Evolutionary conservation across 2,888 invertebrate species (phyloP).

Genomic region (Philereme transversata): DNA sequence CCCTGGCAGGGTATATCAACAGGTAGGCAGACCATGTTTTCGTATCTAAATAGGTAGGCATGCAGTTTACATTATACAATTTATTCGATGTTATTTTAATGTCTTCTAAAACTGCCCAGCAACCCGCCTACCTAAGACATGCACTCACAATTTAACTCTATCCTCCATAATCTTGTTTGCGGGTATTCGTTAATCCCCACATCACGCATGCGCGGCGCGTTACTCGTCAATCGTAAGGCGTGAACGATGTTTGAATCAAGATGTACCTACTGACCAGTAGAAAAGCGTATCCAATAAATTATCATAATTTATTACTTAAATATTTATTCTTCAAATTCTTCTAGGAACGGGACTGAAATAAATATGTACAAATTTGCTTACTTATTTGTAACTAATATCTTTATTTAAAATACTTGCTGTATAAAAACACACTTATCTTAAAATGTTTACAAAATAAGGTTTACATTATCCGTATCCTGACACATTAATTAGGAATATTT

Average conservation of each 20-base stretch:
- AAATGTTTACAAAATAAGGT: conserved; percentile 23
- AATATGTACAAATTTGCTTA: conserved; percentile 9
- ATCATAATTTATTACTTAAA: conserved; percentile 34
- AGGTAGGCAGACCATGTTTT: no score
- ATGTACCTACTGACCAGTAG: conserved; percentile 8
- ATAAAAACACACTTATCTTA: conserved; percentile 25
- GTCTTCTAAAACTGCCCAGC: background rate
- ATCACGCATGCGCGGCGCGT: conserved; percentile 56
- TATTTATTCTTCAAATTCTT: background rate
- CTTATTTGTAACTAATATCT: conserved; percentile 13
- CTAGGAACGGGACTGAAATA: background rate
- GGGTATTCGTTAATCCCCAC: conserved; percentile 40
- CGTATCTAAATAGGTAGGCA: no score
- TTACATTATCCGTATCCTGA: conserved; percentile 15
- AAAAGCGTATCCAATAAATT: conserved; percentile 33
- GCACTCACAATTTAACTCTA: conserved; percentile 29
- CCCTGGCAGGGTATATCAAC: no score
- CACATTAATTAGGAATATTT: conserved; percentile 12
- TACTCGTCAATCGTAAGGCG: conserved; percentile 48
- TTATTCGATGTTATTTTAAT: no score
- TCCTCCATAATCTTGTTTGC: conserved; percentile 12
- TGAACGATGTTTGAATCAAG: conserved; percentile 23
- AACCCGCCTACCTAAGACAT: background rate
- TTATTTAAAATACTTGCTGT: conserved; percentile 27
- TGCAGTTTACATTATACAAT: no score